Percentiles rank a stretch among this genome's conserved stretches.
Conservation (phyloP, 1,140 invertebrate genomes). For the Ylistrum balloti region DNA sequence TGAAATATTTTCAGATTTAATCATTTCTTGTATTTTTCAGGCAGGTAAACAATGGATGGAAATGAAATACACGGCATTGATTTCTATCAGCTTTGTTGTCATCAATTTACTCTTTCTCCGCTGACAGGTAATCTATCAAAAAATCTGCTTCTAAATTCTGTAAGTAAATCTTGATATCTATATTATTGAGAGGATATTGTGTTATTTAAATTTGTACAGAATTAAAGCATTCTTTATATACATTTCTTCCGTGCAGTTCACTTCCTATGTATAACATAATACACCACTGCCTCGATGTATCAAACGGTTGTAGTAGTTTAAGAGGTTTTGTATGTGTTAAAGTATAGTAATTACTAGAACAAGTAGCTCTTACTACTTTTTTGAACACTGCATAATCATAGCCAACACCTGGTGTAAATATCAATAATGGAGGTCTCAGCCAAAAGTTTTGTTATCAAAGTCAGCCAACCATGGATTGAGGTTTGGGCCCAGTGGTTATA, state of each 20-base stretch:
- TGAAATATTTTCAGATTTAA: not conserved
- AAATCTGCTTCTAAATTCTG: too few relatives aligned
- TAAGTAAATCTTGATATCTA: not conserved
- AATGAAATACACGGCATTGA: not conserved
- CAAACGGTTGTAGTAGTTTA: not conserved
- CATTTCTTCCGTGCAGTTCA: too few relatives aligned
- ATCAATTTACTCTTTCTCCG: not conserved
- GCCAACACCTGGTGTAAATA: not conserved
- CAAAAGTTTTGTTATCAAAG: conserved; percentile 6
- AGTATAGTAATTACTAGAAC: conserved; percentile 20
- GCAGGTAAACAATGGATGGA: not conserved
- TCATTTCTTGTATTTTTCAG: not conserved
- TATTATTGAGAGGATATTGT: not conserved
- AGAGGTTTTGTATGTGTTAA: conserved; percentile 1
- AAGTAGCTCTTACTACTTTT: not conserved
- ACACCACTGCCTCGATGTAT: too few relatives aligned
- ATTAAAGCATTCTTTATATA: too few relatives aligned
- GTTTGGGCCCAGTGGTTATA: not conserved
- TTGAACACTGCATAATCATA: not conserved
- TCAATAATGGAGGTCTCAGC: conserved; percentile 16
- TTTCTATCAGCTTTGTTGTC: not conserved
- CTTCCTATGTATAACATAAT: too few relatives aligned
- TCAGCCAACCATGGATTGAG: conserved; percentile 21
- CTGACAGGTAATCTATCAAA: conserved; percentile 32
- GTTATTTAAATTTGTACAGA: too few relatives aligned